These are phyloP conservation scores for Macrotrachela quadricornifera DNA, from an alignment of 1,140 invertebrate genomes.

Conservation along the genomic window DNA sequence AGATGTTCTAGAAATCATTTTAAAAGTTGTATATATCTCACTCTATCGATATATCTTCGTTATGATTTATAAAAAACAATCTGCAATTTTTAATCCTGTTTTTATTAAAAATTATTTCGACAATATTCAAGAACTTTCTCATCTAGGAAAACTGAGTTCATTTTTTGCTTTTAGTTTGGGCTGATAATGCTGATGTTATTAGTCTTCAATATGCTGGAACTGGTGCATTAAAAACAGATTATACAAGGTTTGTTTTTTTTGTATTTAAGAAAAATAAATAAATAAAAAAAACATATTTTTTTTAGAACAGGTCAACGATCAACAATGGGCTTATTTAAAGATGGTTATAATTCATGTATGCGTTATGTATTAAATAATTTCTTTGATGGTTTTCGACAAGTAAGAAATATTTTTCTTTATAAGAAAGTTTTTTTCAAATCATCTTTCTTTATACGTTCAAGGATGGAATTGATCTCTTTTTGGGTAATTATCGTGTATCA, in stretches of 20 bases:
- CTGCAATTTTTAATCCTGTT: constrained; percentile 21
- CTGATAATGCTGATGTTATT: constrained; percentile 84
- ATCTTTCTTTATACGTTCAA: constrained; percentile 20
- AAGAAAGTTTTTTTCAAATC: background rate
- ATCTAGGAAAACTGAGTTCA: no score
- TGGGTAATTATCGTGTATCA: constrained; percentile 65
- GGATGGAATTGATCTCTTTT: constrained; percentile 78
- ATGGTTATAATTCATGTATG: constrained; percentile 68
- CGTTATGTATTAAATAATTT: constrained; percentile 97
- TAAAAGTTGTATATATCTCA: no score
- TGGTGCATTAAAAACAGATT: constrained; percentile 88
- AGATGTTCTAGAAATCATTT: no score
- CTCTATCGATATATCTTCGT: no score
- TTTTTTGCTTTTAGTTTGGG: constrained; percentile 72
- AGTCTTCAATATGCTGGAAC: constrained; percentile 89
- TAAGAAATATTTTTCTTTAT: constrained; percentile 18
- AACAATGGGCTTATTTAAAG: constrained; percentile 53
- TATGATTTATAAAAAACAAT: no score
- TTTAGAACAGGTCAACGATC: constrained; percentile 75
- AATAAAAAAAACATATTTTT: background rate
- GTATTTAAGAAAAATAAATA: background rate
- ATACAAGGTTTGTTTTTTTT: constrained; percentile 41
- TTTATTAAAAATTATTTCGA: no score
- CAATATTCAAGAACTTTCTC: no score
- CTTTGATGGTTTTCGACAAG: constrained; percentile 75